Percentiles rank a stretch among this genome's conserved stretches.
Conservation (phyloP, 2,113 vertebrate species). For the Struthidea cinerea region DNA sequence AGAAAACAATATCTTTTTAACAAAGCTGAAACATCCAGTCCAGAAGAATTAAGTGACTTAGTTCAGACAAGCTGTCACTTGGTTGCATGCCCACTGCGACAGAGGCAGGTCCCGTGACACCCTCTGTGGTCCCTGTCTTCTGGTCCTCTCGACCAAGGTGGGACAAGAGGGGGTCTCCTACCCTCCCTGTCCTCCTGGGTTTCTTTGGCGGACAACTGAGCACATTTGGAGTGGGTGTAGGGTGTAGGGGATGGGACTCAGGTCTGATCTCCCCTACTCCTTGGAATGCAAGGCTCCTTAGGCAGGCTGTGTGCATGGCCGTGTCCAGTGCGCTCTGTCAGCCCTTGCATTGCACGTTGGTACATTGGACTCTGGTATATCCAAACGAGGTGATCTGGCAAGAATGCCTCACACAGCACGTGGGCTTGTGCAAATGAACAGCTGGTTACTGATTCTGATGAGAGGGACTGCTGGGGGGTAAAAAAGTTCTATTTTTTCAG, state of each 20-base stretch:
- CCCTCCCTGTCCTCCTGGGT: not conserved
- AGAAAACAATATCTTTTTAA: not conserved
- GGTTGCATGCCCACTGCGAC: fast-evolving
- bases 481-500: not conserved
- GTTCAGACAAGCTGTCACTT: not conserved
- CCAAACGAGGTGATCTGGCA: not conserved
- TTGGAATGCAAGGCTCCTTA: not conserved
- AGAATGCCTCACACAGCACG: fast-evolving
- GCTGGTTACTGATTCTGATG: not conserved
- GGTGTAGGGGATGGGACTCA: not conserved
- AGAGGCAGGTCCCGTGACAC: fast-evolving
- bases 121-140: not conserved
- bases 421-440: not conserved
- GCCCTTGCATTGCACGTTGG: fast-evolving
- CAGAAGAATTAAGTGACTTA: not conserved
- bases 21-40: not conserved
- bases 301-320: fast-evolving
- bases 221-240: not conserved
- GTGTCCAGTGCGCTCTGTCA: fast-evolving
- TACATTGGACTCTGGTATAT: fast-evolving
- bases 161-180: not conserved
- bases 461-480: not conserved
- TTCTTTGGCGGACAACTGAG: not conserved
- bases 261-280: not conserved
- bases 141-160: not conserved